Evolutionary conservation across 2,113 vertebrate species (phyloP), one percentile per base, ranked within the genome.

Genomic region (Potamarius usumacintae): DNA sequence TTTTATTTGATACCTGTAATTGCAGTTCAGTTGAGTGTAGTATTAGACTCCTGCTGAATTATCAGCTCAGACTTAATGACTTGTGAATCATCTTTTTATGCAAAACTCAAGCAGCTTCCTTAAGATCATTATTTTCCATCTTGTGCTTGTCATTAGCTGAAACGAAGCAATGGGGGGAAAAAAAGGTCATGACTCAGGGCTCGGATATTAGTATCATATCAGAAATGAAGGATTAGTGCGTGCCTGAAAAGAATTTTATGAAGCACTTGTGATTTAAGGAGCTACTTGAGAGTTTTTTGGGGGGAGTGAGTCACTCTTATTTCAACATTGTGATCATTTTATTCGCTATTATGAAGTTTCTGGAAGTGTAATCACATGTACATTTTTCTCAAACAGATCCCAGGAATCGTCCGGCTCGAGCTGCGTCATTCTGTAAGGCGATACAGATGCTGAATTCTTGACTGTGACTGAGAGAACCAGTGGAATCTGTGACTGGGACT

Each of bases 361-460:
- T 79, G 9, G 25, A 15, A 15, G 22, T 71, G 11, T 50, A 53
- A 82, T 53, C 18, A 53, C 30, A 74, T 58, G 65, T 63, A 82
- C 78, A 83, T 89, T 81, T 90, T 57, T 87, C 27, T 27, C 63
- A 48, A 42, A 12, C 91, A 92, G 92, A 27, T 20, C 77, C 62
- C 85, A 90, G 79, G 94, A 93, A 27, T 78, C 82, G 0, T 89
- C 92, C 7, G 57, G 91, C 0, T 93, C 91, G 65, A 92, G 91
- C 92, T 95, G 95, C 72, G 86, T 92, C 77, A 94, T 96, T 89
- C 93, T 96, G 82, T 95, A 87, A 95, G 8, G 34, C 79, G 48
- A n/a, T 58, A n/a, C 15, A 11, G 84, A 60, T 72, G 50, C 77
- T 85, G 25, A 48, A 20, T 84, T 42, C 27, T 3, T 30, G 58